Conservation (phyloP, 2,797 vertebrate species). For the Hoplostethus atlanticus region DNA sequence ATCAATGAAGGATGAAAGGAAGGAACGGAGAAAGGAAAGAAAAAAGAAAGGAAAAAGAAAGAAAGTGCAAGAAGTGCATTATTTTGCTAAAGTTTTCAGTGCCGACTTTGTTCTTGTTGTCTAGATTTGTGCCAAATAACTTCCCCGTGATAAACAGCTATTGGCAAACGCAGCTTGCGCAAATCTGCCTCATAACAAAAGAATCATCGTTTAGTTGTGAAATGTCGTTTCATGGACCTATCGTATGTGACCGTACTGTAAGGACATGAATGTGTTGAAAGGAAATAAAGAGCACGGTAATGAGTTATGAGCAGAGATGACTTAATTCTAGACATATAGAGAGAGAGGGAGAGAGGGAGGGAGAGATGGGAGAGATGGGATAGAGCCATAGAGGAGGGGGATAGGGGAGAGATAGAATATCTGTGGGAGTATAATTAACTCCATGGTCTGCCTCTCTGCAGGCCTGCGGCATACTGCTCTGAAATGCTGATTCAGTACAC, state of each 20-base stretch:
- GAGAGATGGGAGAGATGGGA: constrained; percentile 21
- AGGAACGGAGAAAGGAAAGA: neutral
- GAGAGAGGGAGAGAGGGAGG: neutral
- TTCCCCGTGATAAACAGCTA: constrained; percentile 6
- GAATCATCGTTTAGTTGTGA: constrained; percentile 1
- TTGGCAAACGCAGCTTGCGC: neutral
- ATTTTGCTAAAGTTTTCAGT: constrained; percentile 4
- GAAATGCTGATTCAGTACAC: constrained; percentile 84
- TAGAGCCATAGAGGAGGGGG: constrained; percentile 40
- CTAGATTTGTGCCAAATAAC: constrained; percentile 14
- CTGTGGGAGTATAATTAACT: constrained; percentile 80
- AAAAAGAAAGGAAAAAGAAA: neutral
- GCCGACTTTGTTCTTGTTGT: neutral
- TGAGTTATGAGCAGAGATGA: constrained; percentile 23
- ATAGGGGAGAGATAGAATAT: constrained; percentile 55
- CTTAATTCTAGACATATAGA: constrained; percentile 11
- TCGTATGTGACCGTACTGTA: neutral
- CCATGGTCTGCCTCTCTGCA: constrained; percentile 76
- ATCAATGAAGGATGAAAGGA: neutral
- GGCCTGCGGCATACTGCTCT: constrained; percentile 77
- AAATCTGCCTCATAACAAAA: neutral
- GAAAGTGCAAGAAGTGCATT: constrained; percentile 10
- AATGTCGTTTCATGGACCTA: neutral
- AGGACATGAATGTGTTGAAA: neutral
- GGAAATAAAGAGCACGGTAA: constrained; percentile 9